A percentile compares a stretch with the other conserved stretches of the same genome.
Evolutionary conservation across 2,888 invertebrate genomes (phyloP).

Genomic region (Stenoptilia bipunctidactyla): DNA sequence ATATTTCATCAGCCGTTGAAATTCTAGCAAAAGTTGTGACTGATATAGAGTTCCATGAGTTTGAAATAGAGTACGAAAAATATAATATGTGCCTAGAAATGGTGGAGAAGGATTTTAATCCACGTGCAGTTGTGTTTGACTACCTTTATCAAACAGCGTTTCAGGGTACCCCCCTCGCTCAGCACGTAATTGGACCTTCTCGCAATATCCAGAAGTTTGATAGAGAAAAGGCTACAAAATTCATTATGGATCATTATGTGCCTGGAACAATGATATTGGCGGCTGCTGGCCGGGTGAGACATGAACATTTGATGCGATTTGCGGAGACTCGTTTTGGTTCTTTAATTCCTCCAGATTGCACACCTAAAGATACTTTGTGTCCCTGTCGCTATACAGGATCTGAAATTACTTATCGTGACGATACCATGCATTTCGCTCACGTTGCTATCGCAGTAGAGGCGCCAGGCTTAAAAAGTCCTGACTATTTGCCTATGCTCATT

Average conservation of each 20-base stretch:
- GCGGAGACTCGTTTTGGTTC: slow-evolving; percentile 70
- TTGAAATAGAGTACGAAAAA: slow-evolving; percentile 31
- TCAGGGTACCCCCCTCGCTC: slow-evolving; percentile 51
- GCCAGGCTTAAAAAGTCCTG: slow-evolving; percentile 35
- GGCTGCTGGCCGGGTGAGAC: slow-evolving; percentile 78
- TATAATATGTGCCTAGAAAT: slow-evolving; percentile 34
- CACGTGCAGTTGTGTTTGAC: slow-evolving; percentile 43
- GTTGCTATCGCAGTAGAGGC: slow-evolving; percentile 57
- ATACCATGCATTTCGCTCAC: slow-evolving; percentile 49
- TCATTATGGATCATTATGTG: slow-evolving; percentile 30
- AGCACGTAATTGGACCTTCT: slow-evolving; percentile 72
- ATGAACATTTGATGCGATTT: slow-evolving; percentile 70
- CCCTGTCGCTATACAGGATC: slow-evolving; percentile 23
- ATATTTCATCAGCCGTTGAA: slow-evolving; percentile 17
- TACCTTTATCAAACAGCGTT: slow-evolving; percentile 61
- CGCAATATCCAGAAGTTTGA: slow-evolving; percentile 74
- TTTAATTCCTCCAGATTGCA: slow-evolving; percentile 15
- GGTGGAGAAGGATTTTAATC: slow-evolving; percentile 36
- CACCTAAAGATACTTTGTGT: slow-evolving; percentile 18
- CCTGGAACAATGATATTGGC: slow-evolving; percentile 77
- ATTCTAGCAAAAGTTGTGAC: slow-evolving; percentile 26
- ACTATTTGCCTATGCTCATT: slow-evolving; percentile 36
- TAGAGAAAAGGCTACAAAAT: slow-evolving; percentile 22
- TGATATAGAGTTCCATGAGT: slow-evolving; percentile 24
- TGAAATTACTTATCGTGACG: slow-evolving; percentile 31